Base-by-base conservation (phyloP, 64 coral and sea anemone species). In the Montipora cactus region DNA sequence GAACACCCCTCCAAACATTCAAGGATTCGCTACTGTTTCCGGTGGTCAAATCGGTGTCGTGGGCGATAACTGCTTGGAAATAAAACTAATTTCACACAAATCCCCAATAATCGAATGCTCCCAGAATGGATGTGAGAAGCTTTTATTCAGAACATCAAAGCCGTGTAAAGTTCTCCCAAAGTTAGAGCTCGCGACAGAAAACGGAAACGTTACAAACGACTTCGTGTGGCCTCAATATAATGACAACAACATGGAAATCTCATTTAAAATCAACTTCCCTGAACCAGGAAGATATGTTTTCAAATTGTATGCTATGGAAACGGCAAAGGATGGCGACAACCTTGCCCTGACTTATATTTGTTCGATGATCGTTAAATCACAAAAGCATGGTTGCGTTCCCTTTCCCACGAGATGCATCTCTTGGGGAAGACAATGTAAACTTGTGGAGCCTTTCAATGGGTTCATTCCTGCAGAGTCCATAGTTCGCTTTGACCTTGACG, bases 201-300 rank as follows among this genome's bases (percentile, higher is more conserved):
- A 77, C 8, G 74, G 74, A 37, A 77, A 77, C 28, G 37, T 77
- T 77, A 12, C 44, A 11, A 77, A 77, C 4, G 37, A 37, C 8
- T 77, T 77, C 14, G 44, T 13, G 74, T 77, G 74, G 74, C 5
- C 74, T 77, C 25, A 77, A 47, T 47, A 46, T 47, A 12, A 77
- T 44, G 74, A 77, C 28, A 77, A 16, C 10, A 77, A 77, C 44
- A 77, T 45, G 11, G 74, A 77, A 77, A 77, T 77, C 25, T 45
- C 74, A 12, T 77, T 47, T 37, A 77, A 77, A 11, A 14, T 77
- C 14, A 77, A 77, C 44, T 77, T 77, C 37, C 74, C 74, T 3
- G 74, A 77, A 77, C 44, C 74, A 44, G 74, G 74, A 77, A 77
- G 74, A 77, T 77, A 77, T 77, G 74, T 77, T 77, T 77, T 77